phyloP scores from a whole-genome alignment of 2,888 invertebrate species.

The Sympetrum striolatum region DNA sequence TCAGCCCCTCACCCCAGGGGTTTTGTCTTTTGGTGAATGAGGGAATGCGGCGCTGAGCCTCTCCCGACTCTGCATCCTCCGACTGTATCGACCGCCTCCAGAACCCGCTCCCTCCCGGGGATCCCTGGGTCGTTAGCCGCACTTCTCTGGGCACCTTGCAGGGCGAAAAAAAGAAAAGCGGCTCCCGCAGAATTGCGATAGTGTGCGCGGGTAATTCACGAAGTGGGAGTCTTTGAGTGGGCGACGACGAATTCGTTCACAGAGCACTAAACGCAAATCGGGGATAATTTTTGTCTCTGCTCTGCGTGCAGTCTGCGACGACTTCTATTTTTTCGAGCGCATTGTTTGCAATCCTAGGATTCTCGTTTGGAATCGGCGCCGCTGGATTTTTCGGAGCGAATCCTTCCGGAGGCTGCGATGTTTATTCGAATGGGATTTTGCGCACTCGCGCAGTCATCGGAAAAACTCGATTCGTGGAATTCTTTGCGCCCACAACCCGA shows the following conservation, averaged over 20 bases:
- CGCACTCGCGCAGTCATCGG: too few species aligned
- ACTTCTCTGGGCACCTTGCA: neutral
- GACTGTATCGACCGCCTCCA: neutral
- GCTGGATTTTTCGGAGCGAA: too few species aligned
- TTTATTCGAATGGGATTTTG: too few species aligned
- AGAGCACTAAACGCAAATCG: neutral
- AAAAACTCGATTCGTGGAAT: too few species aligned
- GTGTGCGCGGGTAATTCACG: neutral
- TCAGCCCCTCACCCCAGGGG: neutral
- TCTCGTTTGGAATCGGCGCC: too few species aligned
- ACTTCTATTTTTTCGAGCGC: neutral
- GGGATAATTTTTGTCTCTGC: too few species aligned
- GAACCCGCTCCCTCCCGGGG: neutral
- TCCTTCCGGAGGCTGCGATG: too few species aligned
- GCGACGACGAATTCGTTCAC: neutral
- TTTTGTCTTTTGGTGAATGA: too few species aligned
- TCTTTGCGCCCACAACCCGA: too few species aligned
- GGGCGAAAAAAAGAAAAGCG: neutral
- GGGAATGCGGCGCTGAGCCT: neutral
- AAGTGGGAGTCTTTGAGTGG: neutral
- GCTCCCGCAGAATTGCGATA: neutral
- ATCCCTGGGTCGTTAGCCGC: neutral
- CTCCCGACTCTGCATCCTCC: neutral
- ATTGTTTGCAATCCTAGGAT: too few species aligned
- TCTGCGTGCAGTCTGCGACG: neutral